Conservation (phyloP, 1,140 invertebrate species). For the Papilio xuthus region DNA sequence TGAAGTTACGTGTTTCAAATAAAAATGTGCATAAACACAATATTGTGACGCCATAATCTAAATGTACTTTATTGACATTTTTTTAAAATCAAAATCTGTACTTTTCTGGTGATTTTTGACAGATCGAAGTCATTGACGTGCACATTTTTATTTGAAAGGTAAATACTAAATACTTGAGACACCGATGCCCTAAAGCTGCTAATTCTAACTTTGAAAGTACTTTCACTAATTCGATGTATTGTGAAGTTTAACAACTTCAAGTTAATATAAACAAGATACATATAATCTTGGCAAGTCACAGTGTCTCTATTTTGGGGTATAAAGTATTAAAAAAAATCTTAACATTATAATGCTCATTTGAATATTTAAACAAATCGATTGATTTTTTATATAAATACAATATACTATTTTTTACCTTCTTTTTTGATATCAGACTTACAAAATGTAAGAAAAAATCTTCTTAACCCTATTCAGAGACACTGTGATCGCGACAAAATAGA, state of each 20-base stretch:
- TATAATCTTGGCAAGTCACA: constrained; percentile 65
- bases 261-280: constrained; percentile 56
- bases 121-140: background rate
- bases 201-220: constrained; percentile 57
- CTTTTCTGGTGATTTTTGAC: background rate
- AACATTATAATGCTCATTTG: too few species aligned
- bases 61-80: background rate
- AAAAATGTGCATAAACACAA: background rate
- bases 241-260: constrained; percentile 49
- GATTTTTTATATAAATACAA: background rate
- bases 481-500: constrained; percentile 56
- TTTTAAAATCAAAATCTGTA: background rate
- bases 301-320: background rate
- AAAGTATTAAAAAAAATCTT: background rate
- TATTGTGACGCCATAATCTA: background rate
- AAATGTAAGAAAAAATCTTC: background rate
- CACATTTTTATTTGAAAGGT: background rate
- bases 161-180: constrained; percentile 52
- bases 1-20: background rate
- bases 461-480: background rate
- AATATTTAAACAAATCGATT: background rate
- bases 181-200: constrained; percentile 51
- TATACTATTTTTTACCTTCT: background rate
- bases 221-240: constrained; percentile 78
- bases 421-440: background rate